Percentiles rank a stretch among this genome's conserved stretches.
Evolutionary conservation across 2,797 vertebrate genomes (phyloP).

Genomic region (Sebastolobus alascanus): DNA sequence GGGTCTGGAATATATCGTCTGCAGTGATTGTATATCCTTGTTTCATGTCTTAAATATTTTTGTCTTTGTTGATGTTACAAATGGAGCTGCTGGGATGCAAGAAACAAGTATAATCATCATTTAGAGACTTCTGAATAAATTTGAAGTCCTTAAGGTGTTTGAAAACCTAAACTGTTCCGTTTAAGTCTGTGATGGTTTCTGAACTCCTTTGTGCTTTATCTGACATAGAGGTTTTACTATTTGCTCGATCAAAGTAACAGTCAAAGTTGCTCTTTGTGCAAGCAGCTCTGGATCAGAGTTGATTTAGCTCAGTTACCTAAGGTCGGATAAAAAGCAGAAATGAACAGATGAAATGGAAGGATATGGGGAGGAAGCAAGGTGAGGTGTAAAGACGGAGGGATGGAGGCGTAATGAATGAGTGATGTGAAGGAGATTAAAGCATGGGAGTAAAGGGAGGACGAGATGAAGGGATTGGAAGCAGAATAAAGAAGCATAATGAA

Average conservation of each 20-base stretch:
- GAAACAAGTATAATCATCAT: no score
- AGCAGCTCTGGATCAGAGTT: background rate
- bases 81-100: no score
- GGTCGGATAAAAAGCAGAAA: background rate
- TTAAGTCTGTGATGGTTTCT: background rate
- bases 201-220: background rate
- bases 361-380: background rate
- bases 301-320: background rate
- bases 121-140: background rate
- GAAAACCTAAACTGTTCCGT: background rate
- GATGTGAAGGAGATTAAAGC: slow-evolving; percentile 17
- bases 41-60: no score
- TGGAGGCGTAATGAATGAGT: slow-evolving; percentile 22
- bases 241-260: slow-evolving; percentile 6
- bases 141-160: background rate
- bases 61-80: no score
- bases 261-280: background rate
- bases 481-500: background rate
- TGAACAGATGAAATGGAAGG: background rate
- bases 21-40: no score
- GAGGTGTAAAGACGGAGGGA: slow-evolving; percentile 15
- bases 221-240: background rate
- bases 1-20: no score
- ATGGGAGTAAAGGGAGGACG: background rate
- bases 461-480: slow-evolving; percentile 6